Evolutionary conservation across 1,140 invertebrate genomes (phyloP).

Genomic region (Papilio helenus): DNA sequence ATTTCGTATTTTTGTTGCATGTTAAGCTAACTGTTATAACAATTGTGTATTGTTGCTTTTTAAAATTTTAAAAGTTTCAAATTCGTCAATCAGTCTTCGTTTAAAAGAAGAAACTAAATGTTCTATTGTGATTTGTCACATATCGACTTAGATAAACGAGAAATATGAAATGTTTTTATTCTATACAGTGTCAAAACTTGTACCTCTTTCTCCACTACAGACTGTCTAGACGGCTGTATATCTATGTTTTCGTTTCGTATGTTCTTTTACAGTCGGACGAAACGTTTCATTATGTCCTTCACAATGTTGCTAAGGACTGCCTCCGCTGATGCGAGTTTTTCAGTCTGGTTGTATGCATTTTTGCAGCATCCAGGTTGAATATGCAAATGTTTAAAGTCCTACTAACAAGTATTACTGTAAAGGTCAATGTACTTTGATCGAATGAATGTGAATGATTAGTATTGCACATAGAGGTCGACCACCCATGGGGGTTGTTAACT

Average conservation of each 20-base stretch:
- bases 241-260: not conserved
- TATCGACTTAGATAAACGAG: not conserved
- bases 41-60: not conserved
- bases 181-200: not conserved
- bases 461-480: constrained; percentile 51
- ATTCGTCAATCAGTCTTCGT: not conserved
- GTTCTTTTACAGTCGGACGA: constrained; percentile 8
- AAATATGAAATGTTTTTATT: not conserved
- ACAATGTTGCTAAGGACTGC: not conserved
- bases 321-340: not conserved
- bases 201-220: not conserved
- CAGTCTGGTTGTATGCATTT: not conserved
- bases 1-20: not conserved
- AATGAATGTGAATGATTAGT: constrained; percentile 35
- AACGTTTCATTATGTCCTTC: constrained; percentile 9
- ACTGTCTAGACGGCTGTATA: not conserved
- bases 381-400: not conserved
- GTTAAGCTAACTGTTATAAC: not conserved
- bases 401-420: not conserved
- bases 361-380: not conserved
- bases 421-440: not conserved
- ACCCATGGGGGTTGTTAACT: constrained; percentile 55
- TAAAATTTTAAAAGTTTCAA: not conserved
- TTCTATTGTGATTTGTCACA: no score
- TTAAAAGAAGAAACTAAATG: no score